Evolutionary conservation across 2,797 vertebrate species (phyloP), one percentile per base, ranked within the genome.

Genomic region (Channallabes apus): DNA sequence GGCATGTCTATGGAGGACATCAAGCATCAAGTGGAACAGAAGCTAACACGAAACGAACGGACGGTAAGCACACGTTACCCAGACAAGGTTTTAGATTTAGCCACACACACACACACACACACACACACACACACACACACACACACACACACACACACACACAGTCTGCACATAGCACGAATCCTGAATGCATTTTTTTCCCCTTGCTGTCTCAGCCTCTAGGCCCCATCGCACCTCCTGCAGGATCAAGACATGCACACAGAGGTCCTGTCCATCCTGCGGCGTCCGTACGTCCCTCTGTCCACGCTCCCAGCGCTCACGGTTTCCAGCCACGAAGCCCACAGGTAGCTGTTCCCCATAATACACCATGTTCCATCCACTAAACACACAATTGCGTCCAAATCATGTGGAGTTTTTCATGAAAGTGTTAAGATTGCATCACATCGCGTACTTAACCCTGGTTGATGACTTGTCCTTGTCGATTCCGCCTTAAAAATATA

Each of bases 1-100:
- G 97, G 97, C 1, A 94, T 98, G 90, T 97, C 96, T 38, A 95
- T 97, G 91, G 97, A 99, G 35, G 96, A 97, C 68, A 89, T 98
- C 80, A 94, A 89, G 6, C 96, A 97, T 88, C 93, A 97, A 90
- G 95, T 98, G 24, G 95, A 95, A 0, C 91, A 93, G 54, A 94
- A 89, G 68, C 93, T 97, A 87, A 92, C 89, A 0, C 96, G 95
- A 86, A 89, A 61, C 3, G 91, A 94, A 78, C 56, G 86, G 65
- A 46, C 29, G 67, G 90, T 91, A 58, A 82, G 86, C n/a, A 9
- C 5, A 24, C 20, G 0, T 51, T 51, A 27, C 15, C 14, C 68
- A 9, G 7, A 18, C 0, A 2, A 32, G 64, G 17, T 17, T 17
- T 67, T 17, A 6, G 27, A 67, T 67, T 67, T 62, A 27, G 6